A percentile compares a stretch with the other conserved stretches of the same genome.
Conservation (phyloP, 2,797 vertebrate species). For the Nasua narica region DNA sequence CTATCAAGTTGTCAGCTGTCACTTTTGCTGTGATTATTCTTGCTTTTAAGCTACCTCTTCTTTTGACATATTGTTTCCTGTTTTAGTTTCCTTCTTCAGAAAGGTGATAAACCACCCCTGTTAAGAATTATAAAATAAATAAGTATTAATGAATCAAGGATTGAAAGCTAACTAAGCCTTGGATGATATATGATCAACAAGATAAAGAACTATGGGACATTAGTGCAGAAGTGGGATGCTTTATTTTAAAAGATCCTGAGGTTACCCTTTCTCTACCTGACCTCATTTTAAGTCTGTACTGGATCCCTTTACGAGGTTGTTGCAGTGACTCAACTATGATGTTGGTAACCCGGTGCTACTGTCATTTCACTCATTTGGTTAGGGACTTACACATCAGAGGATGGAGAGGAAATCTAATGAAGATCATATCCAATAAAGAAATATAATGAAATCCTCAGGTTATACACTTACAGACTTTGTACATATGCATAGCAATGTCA, state of each 20-base stretch:
- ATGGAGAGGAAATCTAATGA: background rate
- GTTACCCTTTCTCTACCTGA: background rate
- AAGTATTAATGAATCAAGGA: background rate
- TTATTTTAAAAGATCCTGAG: background rate
- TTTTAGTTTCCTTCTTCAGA: conserved; percentile 10
- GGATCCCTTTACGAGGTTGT: background rate
- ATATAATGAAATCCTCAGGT: background rate
- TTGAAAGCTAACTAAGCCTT: background rate
- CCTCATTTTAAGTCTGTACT: background rate
- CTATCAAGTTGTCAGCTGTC: background rate
- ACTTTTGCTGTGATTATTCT: background rate
- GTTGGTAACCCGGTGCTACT: background rate
- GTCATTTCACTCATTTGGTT: background rate
- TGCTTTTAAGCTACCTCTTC: background rate
- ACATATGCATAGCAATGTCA: background rate
- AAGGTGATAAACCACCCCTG: background rate
- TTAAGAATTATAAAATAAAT: background rate
- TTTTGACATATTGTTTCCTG: background rate
- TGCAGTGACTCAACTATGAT: background rate
- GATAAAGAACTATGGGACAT: background rate
- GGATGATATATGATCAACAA: background rate
- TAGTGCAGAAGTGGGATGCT: background rate
- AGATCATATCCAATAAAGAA: background rate
- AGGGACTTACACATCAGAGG: background rate
- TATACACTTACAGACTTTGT: background rate